A percentile compares a stretch with the other conserved stretches of the same genome.
These are phyloP conservation scores for Aphaenogaster rudis DNA, from an alignment of 1,140 invertebrate genomes.

Conservation along the genomic window DNA sequence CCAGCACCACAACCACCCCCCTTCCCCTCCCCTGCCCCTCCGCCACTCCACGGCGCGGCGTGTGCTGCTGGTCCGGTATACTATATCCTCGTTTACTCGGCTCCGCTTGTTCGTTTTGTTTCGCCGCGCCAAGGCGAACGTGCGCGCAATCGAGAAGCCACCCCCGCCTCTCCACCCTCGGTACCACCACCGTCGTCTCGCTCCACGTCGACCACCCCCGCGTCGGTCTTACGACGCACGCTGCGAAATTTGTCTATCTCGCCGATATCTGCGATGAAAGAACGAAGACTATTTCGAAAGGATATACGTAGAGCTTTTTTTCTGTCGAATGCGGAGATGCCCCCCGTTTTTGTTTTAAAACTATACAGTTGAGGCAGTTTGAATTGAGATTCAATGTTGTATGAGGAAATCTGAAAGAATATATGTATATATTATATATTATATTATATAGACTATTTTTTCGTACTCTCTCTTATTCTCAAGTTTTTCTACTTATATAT, in stretches of 20 bases:
- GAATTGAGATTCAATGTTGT: neutral
- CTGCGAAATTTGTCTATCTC: conserved; percentile 18
- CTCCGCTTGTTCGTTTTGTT: conserved; percentile 15
- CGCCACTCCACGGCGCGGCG: too few species aligned
- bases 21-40: neutral
- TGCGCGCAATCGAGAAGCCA: conserved; percentile 34
- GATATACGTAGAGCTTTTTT: neutral
- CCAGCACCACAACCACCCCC: neutral
- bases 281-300: neutral
- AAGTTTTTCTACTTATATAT: too few species aligned
- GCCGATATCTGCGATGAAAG: neutral
- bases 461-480: too few species aligned
- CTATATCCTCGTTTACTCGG: conserved; percentile 27
- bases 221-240: conserved; percentile 27
- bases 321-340: neutral
- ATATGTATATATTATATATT: too few species aligned
- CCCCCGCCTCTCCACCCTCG: neutral
- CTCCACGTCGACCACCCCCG: neutral
- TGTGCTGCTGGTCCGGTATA: conserved; percentile 43
- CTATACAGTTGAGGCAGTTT: neutral
- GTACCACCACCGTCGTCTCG: neutral
- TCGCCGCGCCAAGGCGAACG: conserved; percentile 35
- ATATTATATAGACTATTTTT: too few species aligned
- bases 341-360: neutral
- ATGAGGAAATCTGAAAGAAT: neutral